phyloP scores from a whole-genome alignment of 2,113 vertebrate genomes.

The Zapornia atra region DNA sequence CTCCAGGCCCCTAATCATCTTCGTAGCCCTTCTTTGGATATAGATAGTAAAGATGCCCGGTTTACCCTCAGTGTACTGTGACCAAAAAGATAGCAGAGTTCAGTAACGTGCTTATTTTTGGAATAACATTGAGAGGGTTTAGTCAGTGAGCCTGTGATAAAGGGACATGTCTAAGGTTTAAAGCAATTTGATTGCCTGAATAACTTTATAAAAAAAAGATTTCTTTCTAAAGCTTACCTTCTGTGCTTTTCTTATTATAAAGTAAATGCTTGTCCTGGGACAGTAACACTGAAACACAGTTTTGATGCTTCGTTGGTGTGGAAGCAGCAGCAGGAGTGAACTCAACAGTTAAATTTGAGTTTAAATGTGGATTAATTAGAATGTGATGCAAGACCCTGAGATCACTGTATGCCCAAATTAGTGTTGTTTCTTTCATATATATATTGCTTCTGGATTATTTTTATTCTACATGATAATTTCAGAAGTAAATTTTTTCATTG shows the following conservation, averaged over 20 bases:
- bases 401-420: background rate
- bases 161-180: background rate
- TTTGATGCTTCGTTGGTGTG: background rate
- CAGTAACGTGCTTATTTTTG: background rate
- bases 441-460: background rate
- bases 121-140: background rate
- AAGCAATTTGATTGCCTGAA: background rate
- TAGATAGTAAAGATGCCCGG: background rate
- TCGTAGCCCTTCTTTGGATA: too few relatives aligned
- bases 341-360: background rate
- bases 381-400: background rate
- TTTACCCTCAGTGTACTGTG: background rate
- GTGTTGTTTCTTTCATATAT: background rate
- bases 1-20: too few relatives aligned
- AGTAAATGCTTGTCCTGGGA: background rate
- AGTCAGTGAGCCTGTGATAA: background rate
- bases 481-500: background rate
- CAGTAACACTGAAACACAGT: background rate
- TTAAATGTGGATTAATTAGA: background rate
- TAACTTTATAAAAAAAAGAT: background rate
- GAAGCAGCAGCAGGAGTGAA: background rate
- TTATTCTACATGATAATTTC: background rate
- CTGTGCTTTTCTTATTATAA: background rate
- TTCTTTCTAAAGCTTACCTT: background rate
- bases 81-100: background rate